Percentiles rank a stretch among this genome's conserved stretches.
Evolutionary conservation across 2,113 vertebrate genomes (phyloP).

Genomic region (Sinocyclocheilus anophthalmus): DNA sequence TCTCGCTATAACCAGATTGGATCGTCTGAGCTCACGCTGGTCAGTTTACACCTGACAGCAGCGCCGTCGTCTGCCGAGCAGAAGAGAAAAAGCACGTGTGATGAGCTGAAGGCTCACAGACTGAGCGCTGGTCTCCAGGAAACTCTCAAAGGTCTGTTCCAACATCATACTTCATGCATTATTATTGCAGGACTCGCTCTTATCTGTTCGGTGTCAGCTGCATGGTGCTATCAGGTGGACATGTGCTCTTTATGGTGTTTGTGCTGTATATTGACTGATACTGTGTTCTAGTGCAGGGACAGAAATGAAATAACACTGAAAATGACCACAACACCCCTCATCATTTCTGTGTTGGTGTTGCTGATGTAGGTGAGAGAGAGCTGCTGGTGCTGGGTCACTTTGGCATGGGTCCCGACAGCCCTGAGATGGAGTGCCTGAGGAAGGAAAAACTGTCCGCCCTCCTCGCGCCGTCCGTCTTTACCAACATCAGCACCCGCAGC

Average conservation of each 20-base stretch:
- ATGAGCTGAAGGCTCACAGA: slow-evolving; percentile 72
- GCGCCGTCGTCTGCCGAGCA: slow-evolving; percentile 66
- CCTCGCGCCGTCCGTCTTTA: slow-evolving; percentile 83
- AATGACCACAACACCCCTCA: not conserved
- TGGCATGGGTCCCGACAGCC: slow-evolving; percentile 81
- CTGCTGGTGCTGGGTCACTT: slow-evolving; percentile 90
- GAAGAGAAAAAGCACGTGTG: slow-evolving; percentile 67
- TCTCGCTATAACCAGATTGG: slow-evolving; percentile 76
- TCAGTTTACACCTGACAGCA: slow-evolving; percentile 83
- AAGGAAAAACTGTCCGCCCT: slow-evolving; percentile 87
- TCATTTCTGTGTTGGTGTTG: not conserved
- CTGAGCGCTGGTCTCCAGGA: slow-evolving; percentile 84
- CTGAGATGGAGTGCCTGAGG: slow-evolving; percentile 81
- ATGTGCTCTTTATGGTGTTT: not conserved
- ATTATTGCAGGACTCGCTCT: not conserved
- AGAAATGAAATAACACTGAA: not conserved
- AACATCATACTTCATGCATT: not conserved
- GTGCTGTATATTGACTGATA: slow-evolving; percentile 6
- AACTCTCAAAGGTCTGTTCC: slow-evolving; percentile 81
- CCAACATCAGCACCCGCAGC: slow-evolving; percentile 93
- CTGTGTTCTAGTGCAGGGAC: not conserved
- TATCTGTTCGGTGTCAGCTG: not conserved
- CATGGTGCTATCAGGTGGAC: not conserved
- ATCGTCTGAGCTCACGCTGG: slow-evolving; percentile 80
- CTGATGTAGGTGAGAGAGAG: slow-evolving; percentile 83